Evolutionary conservation across 2,113 vertebrate genomes (phyloP).

Genomic region (Passer domesticus): DNA sequence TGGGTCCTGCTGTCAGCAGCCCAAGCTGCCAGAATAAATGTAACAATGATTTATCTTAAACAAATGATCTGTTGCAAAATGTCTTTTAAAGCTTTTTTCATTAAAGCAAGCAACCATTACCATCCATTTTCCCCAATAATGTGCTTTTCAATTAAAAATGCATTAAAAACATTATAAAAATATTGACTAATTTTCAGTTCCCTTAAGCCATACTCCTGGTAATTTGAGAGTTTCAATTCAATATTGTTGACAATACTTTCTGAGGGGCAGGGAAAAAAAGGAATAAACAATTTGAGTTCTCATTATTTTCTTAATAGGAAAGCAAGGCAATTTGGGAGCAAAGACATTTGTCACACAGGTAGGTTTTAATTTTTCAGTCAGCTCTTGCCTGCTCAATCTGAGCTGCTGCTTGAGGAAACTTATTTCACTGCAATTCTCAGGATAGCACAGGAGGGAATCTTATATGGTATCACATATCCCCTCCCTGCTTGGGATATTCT

Average conservation of each 20-base stretch:
- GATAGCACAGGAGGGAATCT: not conserved
- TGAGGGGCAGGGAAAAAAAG: not conserved
- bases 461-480: not conserved
- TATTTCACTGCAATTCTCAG: not conserved
- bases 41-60: not conserved
- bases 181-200: constrained; percentile 52
- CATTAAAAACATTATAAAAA: constrained; percentile 42
- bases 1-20: not conserved
- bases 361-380: constrained; percentile 36
- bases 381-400: not conserved
- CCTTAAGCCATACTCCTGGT: constrained; percentile 28
- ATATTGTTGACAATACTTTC: constrained; percentile 5
- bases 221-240: constrained; percentile 34
- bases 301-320: constrained; percentile 48
- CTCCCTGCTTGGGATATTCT: not conserved
- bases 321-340: constrained; percentile 23
- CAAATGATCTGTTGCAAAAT: not conserved
- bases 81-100: constrained; percentile 24
- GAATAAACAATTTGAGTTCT: constrained; percentile 29
- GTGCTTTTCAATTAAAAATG: constrained; percentile 56
- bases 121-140: constrained; percentile 48
- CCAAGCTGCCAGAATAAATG: not conserved
- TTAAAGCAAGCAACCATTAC: constrained; percentile 15
- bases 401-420: not conserved
- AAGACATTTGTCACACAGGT: constrained; percentile 47